Base-by-base conservation (phyloP, 2,113 vertebrate genomes). In the Hemibagrus wyckioides region DNA sequence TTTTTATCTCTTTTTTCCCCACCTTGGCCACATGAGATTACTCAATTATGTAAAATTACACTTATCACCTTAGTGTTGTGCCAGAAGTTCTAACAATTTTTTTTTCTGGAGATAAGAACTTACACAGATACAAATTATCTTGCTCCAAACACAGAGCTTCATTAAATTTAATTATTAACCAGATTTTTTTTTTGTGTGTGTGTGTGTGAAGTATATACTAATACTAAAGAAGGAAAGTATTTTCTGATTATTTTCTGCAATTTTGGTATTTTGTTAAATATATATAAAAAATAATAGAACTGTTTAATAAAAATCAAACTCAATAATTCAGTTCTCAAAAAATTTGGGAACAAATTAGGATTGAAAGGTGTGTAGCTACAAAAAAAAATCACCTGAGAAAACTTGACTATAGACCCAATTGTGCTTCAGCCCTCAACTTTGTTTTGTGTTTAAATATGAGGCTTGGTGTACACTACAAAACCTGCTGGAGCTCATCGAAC, bases 1-100 rank as follows among this genome's bases (percentile, higher is more conserved):
- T 79, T 44, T 44, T 44, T 44, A 7, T 80, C 36, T 80, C 77
- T 80, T 4, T 11, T 30, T 36, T 81, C 54, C n/a, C n/a, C 11
- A 59, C 79, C 11, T 59, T 59, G 33, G 57, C 79, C 79, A 59
- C 21, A 36, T 23, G 77, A 57, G 77, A 57, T 59, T 41, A 28
- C 54, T 87, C 59, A 86, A 82, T 86, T 88, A 85, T 57, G 48
- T 52, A 10, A 52, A 88, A 82, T 76, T 67, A 44, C 71, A 90
- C 69, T 84, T 80, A 48, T 81, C 21, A 13, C 28, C 48, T 30
- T 71, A 28, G 82, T 52, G 61, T 36, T 63, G 50, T 54, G 52
- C 54, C 13, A 8, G 71, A 61, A 86, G 76, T 86, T 73, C 33
- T 23, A 71, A 44, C 30, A 41, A 5, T 81, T 89, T 82, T 41